phyloP scores from a whole-genome alignment of 2,113 vertebrate species.

The Dasypus novemcinctus region DNA sequence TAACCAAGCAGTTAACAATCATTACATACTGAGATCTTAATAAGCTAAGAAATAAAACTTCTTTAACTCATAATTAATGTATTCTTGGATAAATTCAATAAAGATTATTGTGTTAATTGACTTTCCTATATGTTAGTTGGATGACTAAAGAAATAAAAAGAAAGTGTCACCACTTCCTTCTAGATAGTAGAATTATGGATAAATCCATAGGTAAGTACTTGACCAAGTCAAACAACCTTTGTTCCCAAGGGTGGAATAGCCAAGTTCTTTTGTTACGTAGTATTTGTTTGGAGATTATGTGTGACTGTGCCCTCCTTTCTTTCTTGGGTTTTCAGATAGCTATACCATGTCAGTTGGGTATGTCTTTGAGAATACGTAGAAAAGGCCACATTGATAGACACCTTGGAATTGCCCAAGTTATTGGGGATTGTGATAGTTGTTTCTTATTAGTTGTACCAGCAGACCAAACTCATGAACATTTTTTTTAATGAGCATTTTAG shows the following conservation, averaged over 20 bases:
- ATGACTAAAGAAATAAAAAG: not conserved
- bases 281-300: not conserved
- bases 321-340: not conserved
- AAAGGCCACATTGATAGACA: not conserved
- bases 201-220: not conserved
- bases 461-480: not conserved
- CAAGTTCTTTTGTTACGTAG: not conserved
- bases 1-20: not conserved
- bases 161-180: not conserved
- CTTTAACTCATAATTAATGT: not conserved
- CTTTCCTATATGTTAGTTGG: not conserved
- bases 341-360: not conserved
- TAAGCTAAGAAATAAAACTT: not conserved
- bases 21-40: not conserved
- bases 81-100: slow-evolving; percentile 21
- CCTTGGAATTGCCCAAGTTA: not conserved
- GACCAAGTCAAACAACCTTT: not conserved
- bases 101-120: not conserved
- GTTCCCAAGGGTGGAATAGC: not conserved
- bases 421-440: not conserved
- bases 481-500: not conserved
- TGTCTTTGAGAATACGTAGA: not conserved
- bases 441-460: not conserved
- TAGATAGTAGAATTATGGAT: not conserved
- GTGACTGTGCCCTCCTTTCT: not conserved